Conservation (phyloP, 1,140 invertebrate species). For the Magallana ariakensis region DNA sequence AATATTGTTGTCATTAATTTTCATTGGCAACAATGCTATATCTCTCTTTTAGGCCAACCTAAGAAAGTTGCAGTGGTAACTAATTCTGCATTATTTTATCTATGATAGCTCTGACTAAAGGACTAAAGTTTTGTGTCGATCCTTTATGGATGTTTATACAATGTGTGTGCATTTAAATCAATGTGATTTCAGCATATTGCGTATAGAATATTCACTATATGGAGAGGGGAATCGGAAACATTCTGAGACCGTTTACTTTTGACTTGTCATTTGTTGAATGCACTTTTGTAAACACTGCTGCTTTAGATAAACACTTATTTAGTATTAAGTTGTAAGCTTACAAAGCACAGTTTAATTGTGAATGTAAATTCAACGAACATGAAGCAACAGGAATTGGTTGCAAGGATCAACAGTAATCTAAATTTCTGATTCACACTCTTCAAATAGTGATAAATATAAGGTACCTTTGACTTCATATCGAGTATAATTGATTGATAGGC, state of each 20-base stretch:
- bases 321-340: conserved; percentile 4
- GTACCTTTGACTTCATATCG: conserved; percentile 11
- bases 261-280: conserved; percentile 17
- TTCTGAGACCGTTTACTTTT: neutral
- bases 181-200: conserved; percentile 17
- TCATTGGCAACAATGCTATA: neutral
- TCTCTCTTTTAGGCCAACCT: neutral
- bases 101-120: neutral
- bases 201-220: conserved; percentile 5
- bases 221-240: conserved; percentile 1
- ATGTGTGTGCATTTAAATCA: conserved; percentile 7
- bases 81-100: conserved; percentile 23
- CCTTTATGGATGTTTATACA: conserved; percentile 3
- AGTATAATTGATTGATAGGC: neutral
- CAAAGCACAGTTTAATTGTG: conserved; percentile 15
- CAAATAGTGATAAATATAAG: conserved; percentile 1
- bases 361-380: conserved; percentile 13
- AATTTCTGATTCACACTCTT: conserved; percentile 1
- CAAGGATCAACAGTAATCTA: no score
- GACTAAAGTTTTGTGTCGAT: conserved; percentile 17
- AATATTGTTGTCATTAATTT: conserved; percentile 11
- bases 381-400: no score
- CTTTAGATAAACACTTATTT: conserved; percentile 4
- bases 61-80: conserved; percentile 20
- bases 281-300: conserved; percentile 5